Evolutionary conservation across 2,113 vertebrate species (phyloP).

Genomic region (Chaetura pelagica): DNA sequence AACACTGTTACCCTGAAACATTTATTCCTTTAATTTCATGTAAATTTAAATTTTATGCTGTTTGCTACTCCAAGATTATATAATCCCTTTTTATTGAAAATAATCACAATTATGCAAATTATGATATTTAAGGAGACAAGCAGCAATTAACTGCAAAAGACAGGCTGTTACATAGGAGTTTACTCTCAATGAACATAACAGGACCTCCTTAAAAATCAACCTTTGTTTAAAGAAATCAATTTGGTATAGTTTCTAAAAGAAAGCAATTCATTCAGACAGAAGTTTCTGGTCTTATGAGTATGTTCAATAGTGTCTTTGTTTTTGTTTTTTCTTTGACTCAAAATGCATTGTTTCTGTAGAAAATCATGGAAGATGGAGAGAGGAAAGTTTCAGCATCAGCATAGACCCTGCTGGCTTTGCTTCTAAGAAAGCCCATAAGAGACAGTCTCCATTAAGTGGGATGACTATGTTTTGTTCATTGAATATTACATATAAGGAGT

Average conservation of each 20-base stretch:
- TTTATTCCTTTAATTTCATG: slow-evolving; percentile 79
- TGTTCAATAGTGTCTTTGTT: slow-evolving; percentile 23
- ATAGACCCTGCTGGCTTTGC: not conserved
- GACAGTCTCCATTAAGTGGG: not conserved
- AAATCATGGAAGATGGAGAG: not conserved
- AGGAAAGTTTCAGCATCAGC: not conserved
- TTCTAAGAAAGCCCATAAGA: not conserved
- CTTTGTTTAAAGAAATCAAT: slow-evolving; percentile 73
- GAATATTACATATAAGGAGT: not conserved
- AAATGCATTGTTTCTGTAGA: not conserved
- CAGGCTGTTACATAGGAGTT: slow-evolving; percentile 72
- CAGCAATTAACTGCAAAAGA: slow-evolving; percentile 78
- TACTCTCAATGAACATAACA: slow-evolving; percentile 67
- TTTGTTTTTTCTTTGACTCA: not conserved
- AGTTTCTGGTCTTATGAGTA: slow-evolving; percentile 33
- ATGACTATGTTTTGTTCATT: not conserved
- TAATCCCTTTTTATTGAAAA: slow-evolving; percentile 79
- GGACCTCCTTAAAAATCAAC: slow-evolving; percentile 74
- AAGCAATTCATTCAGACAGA: slow-evolving; percentile 51
- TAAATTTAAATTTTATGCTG: slow-evolving; percentile 80
- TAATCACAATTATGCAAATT: slow-evolving; percentile 79
- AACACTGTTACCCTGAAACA: slow-evolving; percentile 70
- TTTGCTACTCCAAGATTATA: slow-evolving; percentile 79
- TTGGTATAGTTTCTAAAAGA: slow-evolving; percentile 58
- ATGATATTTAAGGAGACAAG: slow-evolving; percentile 78